Percentiles rank a stretch among this genome's conserved stretches.
These are phyloP conservation scores for Drosophila guanche DNA, from an alignment of 1,140 invertebrate genomes.

Conservation along the genomic window DNA sequence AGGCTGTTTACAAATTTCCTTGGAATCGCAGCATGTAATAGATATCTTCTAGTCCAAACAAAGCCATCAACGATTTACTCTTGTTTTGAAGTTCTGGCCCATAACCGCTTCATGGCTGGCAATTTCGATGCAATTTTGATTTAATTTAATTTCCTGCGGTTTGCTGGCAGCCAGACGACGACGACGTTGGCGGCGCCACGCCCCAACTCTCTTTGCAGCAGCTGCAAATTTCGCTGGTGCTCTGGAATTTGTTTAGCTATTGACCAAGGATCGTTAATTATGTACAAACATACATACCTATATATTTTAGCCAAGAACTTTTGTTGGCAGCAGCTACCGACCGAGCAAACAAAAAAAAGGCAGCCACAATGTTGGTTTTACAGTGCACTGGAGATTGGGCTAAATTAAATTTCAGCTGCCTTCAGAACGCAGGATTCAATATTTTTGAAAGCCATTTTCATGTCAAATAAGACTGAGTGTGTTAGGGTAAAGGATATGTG, in stretches of 20 bases:
- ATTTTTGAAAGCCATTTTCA: constrained; percentile 16
- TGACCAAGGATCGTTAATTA: constrained; percentile 52
- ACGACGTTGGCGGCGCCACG: constrained; percentile 9
- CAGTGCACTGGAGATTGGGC: background rate
- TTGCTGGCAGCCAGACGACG: constrained; percentile 17
- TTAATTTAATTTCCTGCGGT: constrained; percentile 68
- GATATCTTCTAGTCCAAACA: no score
- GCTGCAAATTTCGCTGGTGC: constrained; percentile 29
- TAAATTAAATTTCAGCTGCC: constrained; percentile 29
- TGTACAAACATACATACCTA: constrained; percentile 1
- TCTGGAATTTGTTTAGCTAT: constrained; percentile 55
- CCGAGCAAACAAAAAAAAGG: constrained; percentile 14
- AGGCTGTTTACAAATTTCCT: no score
- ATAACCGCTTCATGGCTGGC: no score
- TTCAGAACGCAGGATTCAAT: constrained; percentile 11
- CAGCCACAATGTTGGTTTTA: background rate
- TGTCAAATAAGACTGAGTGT: background rate
- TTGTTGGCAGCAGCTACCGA: constrained; percentile 15
- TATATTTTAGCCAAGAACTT: constrained; percentile 32
- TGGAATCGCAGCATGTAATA: background rate
- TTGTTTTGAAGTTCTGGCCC: no score
- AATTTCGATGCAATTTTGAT: constrained; percentile 42
- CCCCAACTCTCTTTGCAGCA: constrained; percentile 10
- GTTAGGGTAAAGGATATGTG: background rate
- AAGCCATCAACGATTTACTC: no score